Conservation (phyloP, 2,888 invertebrate genomes). For the Priocnemis perturbator region DNA sequence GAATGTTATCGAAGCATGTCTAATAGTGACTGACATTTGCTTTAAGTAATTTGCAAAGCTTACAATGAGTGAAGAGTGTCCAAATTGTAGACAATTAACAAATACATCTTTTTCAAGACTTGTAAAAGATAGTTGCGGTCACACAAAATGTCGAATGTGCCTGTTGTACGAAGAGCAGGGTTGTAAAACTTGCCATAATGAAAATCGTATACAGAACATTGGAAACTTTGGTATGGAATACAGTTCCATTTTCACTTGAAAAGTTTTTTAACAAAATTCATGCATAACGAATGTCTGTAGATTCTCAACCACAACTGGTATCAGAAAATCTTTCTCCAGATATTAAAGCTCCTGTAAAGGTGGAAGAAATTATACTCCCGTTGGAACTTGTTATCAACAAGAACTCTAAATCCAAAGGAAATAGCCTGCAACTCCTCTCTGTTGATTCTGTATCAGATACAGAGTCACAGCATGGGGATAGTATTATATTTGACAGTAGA, state of each 20-base stretch:
- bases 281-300: conserved; percentile 15
- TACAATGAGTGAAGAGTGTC: conserved; percentile 76
- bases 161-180: conserved; percentile 82
- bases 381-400: conserved; percentile 58
- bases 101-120: conserved; percentile 80
- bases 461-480: conserved; percentile 19
- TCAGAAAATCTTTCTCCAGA: not conserved
- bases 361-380: conserved; percentile 46
- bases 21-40: not conserved
- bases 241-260: not conserved
- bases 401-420: conserved; percentile 29
- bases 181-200: conserved; percentile 78
- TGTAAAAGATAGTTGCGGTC: conserved; percentile 85
- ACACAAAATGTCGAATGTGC: conserved; percentile 85
- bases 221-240: conserved; percentile 46
- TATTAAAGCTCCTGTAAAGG: conserved; percentile 4
- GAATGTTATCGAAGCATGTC: no score
- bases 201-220: conserved; percentile 34
- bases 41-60: conserved; percentile 32
- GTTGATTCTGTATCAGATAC: conserved; percentile 9
- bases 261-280: conserved; percentile 6
- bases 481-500: conserved; percentile 8
- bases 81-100: conserved; percentile 79
- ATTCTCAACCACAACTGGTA: conserved; percentile 12
- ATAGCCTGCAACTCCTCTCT: conserved; percentile 22